Evolutionary conservation across 2,888 invertebrate species (phyloP).

Genomic region (Trisateles emortualis): DNA sequence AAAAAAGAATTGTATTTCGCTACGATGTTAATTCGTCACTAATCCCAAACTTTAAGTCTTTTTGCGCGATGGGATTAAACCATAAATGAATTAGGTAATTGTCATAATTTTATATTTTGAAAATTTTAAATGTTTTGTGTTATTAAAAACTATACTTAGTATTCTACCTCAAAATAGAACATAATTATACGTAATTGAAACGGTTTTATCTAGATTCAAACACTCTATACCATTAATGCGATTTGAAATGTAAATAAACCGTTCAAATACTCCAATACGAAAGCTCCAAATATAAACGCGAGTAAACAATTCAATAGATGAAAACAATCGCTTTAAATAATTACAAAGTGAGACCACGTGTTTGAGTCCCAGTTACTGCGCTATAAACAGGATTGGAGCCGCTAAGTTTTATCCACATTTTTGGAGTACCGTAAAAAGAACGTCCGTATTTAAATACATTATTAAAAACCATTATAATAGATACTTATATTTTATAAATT

Average conservation of each 20-base stretch:
- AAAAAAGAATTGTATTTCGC: too few relatives aligned
- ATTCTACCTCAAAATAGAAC: too few relatives aligned
- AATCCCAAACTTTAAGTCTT: too few relatives aligned
- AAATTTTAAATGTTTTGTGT: too few relatives aligned
- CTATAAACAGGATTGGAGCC: conserved; percentile 51
- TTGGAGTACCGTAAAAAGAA: conserved; percentile 17
- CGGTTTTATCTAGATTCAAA: not conserved
- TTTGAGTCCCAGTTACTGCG: conserved; percentile 29
- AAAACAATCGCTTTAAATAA: conserved; percentile 28
- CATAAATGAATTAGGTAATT: too few relatives aligned
- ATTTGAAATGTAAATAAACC: conserved; percentile 8
- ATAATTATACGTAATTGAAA: too few relatives aligned
- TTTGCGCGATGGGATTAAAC: too few relatives aligned
- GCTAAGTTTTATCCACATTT: conserved; percentile 35
- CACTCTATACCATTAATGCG: not conserved
- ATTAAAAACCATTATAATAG: too few relatives aligned
- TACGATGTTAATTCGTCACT: too few relatives aligned
- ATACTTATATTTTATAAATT: too few relatives aligned
- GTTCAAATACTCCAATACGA: conserved; percentile 14
- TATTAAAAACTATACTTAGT: too few relatives aligned
- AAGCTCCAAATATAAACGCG: conserved; percentile 9
- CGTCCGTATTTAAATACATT: not conserved
- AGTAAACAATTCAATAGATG: conserved; percentile 30
- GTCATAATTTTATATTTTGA: too few relatives aligned
- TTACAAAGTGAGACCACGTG: conserved; percentile 33